Percentiles rank a stretch among this genome's conserved stretches.
These are phyloP conservation scores for Craseonycteris thonglongyai DNA, from an alignment of 2,113 vertebrate genomes.

Conservation along the genomic window DNA sequence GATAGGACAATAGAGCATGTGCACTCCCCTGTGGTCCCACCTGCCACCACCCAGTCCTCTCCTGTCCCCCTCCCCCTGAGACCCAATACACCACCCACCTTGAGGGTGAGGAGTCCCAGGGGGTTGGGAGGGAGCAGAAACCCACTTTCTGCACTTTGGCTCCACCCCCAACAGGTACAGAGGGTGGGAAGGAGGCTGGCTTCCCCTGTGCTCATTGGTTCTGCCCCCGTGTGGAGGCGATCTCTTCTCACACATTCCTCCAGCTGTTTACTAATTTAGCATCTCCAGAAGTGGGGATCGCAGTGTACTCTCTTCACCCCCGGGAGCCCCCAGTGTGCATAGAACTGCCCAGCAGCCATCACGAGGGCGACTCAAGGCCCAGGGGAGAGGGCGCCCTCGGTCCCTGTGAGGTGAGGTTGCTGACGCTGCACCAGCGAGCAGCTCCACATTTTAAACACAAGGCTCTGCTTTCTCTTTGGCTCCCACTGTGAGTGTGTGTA, in stretches of 20 bases:
- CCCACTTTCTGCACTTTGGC: neutral
- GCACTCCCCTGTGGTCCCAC: accelerated
- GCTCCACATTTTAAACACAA: neutral
- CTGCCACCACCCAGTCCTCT: neutral
- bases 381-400: neutral
- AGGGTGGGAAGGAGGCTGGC: neutral
- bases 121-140: neutral
- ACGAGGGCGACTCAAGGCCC: neutral
- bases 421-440: neutral
- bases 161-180: neutral
- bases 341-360: neutral
- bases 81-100: neutral
- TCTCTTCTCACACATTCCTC: neutral
- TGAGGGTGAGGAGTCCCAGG: neutral
- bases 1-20: neutral
- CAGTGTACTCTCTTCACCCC: neutral
- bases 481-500: neutral
- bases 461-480: neutral
- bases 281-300: neutral
- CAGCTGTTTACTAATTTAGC: neutral
- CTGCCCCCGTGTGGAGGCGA: neutral
- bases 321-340: neutral
- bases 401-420: neutral
- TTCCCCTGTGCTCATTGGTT: neutral
- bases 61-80: no score